Conservation (phyloP, 92 coral and sea anemone species). For the Bergia puertoricense region DNA sequence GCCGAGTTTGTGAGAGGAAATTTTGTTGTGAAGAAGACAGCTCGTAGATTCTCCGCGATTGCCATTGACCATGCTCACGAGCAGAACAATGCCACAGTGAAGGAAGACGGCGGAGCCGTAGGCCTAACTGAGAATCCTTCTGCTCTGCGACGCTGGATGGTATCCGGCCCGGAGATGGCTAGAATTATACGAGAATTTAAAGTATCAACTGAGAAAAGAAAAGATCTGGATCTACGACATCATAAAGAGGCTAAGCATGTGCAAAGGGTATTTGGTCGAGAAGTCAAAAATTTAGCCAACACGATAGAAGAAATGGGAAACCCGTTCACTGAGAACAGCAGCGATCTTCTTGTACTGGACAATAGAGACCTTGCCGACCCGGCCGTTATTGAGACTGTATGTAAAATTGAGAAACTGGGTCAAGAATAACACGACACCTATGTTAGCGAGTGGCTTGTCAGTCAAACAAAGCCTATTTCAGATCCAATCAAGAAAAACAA, state of each 20-base stretch:
- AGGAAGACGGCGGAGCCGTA: constrained; percentile 36
- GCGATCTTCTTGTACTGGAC: constrained; percentile 40
- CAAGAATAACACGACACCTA: constrained; percentile 33
- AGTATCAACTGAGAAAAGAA: background rate
- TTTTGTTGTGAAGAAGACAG: constrained; percentile 36
- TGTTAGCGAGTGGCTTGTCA: constrained; percentile 46
- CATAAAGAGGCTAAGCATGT: constrained; percentile 23
- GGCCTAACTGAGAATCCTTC: background rate
- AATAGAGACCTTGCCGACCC: constrained; percentile 41
- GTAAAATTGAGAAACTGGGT: constrained; percentile 37
- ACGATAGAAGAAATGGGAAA: constrained; percentile 17
- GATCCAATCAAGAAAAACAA: constrained; percentile 55
- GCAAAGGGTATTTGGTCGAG: constrained; percentile 31
- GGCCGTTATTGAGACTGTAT: constrained; percentile 19
- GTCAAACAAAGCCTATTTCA: constrained; percentile 38
- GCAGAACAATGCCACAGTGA: constrained; percentile 37
- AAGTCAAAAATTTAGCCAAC: background rate
- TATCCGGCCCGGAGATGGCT: constrained; percentile 44
- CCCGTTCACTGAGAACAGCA: constrained; percentile 24
- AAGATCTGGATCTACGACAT: constrained; percentile 17
- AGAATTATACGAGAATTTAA: constrained; percentile 37
- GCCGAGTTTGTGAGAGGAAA: constrained; percentile 19
- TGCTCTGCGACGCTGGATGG: constrained; percentile 33
- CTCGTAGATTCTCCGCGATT: constrained; percentile 11
- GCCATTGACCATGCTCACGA: constrained; percentile 48